Percentiles rank a stretch among this genome's conserved stretches.
Conservation (phyloP, 2,113 vertebrate genomes). For the Geococcyx californianus region DNA sequence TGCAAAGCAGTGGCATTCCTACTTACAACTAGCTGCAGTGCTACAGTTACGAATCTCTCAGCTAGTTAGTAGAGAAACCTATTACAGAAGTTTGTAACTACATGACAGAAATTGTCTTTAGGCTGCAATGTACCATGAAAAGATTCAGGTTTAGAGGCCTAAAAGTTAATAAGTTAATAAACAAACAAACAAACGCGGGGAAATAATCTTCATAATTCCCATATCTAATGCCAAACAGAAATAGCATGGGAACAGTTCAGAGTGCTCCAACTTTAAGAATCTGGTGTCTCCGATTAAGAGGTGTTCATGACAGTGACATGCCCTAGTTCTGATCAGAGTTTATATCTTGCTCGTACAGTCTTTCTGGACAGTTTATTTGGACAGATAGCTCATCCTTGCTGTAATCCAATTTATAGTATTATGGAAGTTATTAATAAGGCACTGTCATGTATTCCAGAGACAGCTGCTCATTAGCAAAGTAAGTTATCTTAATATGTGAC, state of each 20-base stretch:
- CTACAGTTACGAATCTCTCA: neutral
- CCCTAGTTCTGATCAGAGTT: neutral
- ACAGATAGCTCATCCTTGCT: neutral
- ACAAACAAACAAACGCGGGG: rapidly evolving
- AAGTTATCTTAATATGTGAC: neutral
- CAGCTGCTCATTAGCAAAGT: conserved; percentile 1
- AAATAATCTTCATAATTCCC: neutral
- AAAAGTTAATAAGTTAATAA: neutral
- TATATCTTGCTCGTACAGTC: neutral
- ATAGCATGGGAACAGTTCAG: neutral
- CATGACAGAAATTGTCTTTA: neutral
- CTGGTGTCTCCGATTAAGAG: too few relatives aligned
- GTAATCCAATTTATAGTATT: neutral
- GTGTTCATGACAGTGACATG: neutral
- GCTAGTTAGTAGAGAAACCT: neutral
- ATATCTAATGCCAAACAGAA: neutral
- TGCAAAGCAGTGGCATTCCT: neutral
- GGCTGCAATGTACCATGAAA: neutral
- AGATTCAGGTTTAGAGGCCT: neutral
- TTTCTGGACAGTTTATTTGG: neutral
- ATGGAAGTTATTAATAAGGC: neutral
- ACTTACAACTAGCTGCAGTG: neutral
- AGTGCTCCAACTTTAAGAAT: neutral
- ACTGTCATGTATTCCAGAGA: neutral
- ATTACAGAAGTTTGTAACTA: neutral